phyloP scores from a whole-genome alignment of 1,140 invertebrate genomes.

The Thereuonema tuberculata region DNA sequence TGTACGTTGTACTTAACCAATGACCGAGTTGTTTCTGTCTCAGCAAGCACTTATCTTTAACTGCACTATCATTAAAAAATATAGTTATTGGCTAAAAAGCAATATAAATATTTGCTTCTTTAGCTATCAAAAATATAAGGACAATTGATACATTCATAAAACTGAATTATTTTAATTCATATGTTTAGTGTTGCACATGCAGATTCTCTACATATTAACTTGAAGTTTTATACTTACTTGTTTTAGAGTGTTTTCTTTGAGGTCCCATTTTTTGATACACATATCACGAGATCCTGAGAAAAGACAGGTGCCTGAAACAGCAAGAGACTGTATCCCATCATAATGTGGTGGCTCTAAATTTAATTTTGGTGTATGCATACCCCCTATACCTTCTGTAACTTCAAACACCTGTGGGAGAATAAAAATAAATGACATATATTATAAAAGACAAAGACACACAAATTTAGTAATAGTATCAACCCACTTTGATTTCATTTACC shows the following conservation, averaged over 20 bases:
- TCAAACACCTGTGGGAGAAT: slow-evolving; percentile 49
- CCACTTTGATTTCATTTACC: too few species aligned
- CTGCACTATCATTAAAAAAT: too few species aligned
- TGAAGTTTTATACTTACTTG: slow-evolving; percentile 36
- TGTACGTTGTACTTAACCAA: too few species aligned
- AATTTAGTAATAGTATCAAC: too few species aligned
- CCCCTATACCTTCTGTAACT: slow-evolving; percentile 40
- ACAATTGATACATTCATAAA: too few species aligned
- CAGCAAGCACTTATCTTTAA: too few species aligned
- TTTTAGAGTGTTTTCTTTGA: slow-evolving; percentile 48
- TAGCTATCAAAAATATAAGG: too few species aligned
- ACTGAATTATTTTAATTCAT: too few species aligned
- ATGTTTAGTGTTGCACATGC: neutral
- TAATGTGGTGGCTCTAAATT: slow-evolving; percentile 78
- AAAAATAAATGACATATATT: neutral
- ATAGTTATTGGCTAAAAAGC: too few species aligned
- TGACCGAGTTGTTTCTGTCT: too few species aligned
- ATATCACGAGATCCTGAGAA: slow-evolving; percentile 77
- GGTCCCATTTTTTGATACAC: slow-evolving; percentile 78
- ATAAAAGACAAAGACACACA: slow-evolving; percentile 11
- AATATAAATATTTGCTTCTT: too few species aligned
- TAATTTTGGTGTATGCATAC: slow-evolving; percentile 44
- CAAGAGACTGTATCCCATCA: slow-evolving; percentile 71
- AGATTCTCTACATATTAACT: neutral
- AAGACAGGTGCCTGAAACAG: slow-evolving; percentile 45